Conservation (phyloP, 2,888 invertebrate genomes). For the Diarsia dahlii region DNA sequence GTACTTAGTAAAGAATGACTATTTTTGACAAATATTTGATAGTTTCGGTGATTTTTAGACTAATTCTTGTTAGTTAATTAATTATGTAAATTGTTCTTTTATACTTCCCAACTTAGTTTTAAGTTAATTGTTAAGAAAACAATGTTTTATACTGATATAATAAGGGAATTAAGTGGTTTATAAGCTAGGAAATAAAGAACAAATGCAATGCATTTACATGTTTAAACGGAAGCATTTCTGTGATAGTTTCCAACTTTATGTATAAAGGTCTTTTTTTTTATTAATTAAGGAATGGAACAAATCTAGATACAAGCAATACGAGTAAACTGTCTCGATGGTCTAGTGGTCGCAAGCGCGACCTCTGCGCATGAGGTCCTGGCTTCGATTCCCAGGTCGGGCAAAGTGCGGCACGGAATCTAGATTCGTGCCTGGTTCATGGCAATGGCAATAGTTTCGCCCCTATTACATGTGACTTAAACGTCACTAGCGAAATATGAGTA, state of each 20-base stretch:
- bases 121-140: not conserved
- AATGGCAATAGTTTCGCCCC: no score
- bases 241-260: slow-evolving; percentile 55
- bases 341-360: no score
- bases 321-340: not conserved
- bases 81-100: not conserved
- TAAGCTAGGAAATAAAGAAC: slow-evolving; percentile 27
- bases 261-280: not conserved
- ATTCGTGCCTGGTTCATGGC: no score
- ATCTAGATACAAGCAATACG: not conserved
- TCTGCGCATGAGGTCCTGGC: no score
- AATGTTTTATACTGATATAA: slow-evolving; percentile 5
- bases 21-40: slow-evolving; percentile 3
- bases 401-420: no score
- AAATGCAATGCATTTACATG: slow-evolving; percentile 62
- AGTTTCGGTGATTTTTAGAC: slow-evolving; percentile 20
- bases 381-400: no score
- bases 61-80: not conserved
- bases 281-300: slow-evolving; percentile 17
- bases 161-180: slow-evolving; percentile 16
- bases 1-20: not conserved
- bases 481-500: not conserved
- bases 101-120: not conserved
- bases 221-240: slow-evolving; percentile 59
- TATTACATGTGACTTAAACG: no score